Conservation (phyloP, 2,888 invertebrate genomes). For the Leptinotarsa haldemani region DNA sequence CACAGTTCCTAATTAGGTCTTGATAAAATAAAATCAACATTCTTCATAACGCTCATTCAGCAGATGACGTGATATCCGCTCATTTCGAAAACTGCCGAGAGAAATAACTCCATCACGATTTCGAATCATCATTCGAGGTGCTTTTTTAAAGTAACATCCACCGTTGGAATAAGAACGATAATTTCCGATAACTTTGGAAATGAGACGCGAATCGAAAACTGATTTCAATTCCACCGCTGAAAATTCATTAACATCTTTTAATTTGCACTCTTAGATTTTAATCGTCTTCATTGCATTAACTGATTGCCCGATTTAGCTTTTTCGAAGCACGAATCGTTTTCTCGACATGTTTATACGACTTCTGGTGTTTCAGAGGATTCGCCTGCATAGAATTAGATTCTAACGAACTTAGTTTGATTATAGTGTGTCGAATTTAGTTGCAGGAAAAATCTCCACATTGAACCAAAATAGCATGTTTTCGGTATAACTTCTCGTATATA, state of each 20-base stretch:
- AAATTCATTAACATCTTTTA: slow-evolving; percentile 56
- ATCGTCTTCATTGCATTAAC: slow-evolving; percentile 53
- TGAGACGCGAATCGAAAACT: slow-evolving; percentile 61
- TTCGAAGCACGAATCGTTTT: not conserved
- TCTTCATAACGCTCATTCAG: slow-evolving; percentile 14
- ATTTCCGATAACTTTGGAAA: slow-evolving; percentile 62
- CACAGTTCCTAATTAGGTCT: not conserved
- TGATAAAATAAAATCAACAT: slow-evolving; percentile 9
- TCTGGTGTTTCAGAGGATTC: not conserved
- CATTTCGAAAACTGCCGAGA: slow-evolving; percentile 24
- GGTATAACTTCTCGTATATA: too few species aligned
- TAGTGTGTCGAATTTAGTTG: too few species aligned
- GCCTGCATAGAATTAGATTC: not conserved
- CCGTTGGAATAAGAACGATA: slow-evolving; percentile 57
- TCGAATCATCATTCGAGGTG: slow-evolving; percentile 31
- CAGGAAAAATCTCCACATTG: too few species aligned
- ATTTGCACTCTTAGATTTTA: slow-evolving; percentile 53
- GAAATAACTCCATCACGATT: slow-evolving; percentile 34
- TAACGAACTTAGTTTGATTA: too few species aligned
- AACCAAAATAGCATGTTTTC: too few species aligned
- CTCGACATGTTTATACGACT: not conserved
- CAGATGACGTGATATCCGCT: slow-evolving; percentile 27
- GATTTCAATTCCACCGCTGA: slow-evolving; percentile 54
- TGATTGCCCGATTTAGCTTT: slow-evolving; percentile 43
- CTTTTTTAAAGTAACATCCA: slow-evolving; percentile 49